Percentiles rank a stretch among this genome's conserved stretches.
phyloP scores from a whole-genome alignment of 1,140 invertebrate genomes.

The Leptinotarsa texana region DNA sequence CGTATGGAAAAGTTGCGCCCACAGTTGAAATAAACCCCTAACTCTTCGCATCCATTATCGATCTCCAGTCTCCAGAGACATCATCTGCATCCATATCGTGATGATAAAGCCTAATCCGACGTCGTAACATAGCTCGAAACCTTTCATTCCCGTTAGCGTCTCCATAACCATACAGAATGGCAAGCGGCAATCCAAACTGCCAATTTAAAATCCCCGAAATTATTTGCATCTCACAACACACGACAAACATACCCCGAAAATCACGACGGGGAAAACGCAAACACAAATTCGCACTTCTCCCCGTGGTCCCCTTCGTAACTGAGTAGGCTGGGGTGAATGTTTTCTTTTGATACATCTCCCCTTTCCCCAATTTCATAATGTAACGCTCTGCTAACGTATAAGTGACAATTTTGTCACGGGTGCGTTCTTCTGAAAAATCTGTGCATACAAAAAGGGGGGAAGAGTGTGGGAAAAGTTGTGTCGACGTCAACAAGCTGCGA shows the following conservation, averaged over 20 bases:
- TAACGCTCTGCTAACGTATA: constrained; percentile 5
- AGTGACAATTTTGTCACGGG: constrained; percentile 13
- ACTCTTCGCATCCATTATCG: too few relatives aligned
- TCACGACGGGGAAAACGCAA: neutral
- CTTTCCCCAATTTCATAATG: constrained; percentile 1
- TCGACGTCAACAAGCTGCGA: neutral
- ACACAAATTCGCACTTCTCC: constrained; percentile 6
- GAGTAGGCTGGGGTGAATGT: constrained; percentile 7
- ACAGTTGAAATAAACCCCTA: too few relatives aligned
- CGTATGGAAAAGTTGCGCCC: too few relatives aligned
- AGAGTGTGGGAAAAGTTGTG: neutral
- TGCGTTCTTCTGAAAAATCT: constrained; percentile 12
- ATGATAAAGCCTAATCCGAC: too few relatives aligned
- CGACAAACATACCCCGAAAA: constrained; percentile 1
- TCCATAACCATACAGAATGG: neutral
- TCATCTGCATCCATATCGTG: too few relatives aligned
- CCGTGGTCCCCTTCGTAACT: constrained; percentile 1
- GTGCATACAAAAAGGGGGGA: neutral
- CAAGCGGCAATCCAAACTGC: constrained; percentile 2
- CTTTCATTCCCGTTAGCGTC: neutral
- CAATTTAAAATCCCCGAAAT: constrained; percentile 11
- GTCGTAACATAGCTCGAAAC: too few relatives aligned
- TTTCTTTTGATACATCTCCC: constrained; percentile 11
- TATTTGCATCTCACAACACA: constrained; percentile 6
- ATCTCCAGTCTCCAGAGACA: too few relatives aligned